phyloP scores from a whole-genome alignment of 2,797 vertebrate species.

The Pipistrellus kuhlii region DNA sequence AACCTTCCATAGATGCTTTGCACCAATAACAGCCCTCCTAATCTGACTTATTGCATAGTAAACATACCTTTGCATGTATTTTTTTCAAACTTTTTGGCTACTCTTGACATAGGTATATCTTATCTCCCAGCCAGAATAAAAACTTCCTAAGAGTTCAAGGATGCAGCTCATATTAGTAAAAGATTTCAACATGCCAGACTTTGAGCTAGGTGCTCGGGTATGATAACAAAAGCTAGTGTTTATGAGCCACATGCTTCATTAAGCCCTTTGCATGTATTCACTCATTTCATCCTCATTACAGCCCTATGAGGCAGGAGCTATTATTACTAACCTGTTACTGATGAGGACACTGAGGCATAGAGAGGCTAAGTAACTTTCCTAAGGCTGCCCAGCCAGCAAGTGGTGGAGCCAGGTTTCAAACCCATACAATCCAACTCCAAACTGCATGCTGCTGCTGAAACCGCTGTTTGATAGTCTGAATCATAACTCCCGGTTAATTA shows the following conservation, averaged over 20 bases:
- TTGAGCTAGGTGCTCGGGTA: neutral
- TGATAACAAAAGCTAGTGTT: neutral
- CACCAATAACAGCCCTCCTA: neutral
- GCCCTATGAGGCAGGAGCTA: neutral
- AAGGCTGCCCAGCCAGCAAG: neutral
- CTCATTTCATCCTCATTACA: neutral
- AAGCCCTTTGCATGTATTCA: neutral
- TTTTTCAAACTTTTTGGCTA: neutral
- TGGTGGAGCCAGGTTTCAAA: neutral
- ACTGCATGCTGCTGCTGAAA: neutral
- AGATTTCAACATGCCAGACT: neutral
- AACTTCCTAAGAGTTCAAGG: neutral
- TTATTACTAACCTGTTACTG: neutral
- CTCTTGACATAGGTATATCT: neutral
- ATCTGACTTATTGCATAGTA: neutral
- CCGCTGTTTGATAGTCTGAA: slow-evolving; percentile 27
- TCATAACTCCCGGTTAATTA: slow-evolving; percentile 65
- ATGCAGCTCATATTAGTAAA: neutral
- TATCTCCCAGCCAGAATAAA: slow-evolving; percentile 5
- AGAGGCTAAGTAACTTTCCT: neutral
- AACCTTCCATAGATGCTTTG: neutral
- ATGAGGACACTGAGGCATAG: slow-evolving; percentile 42
- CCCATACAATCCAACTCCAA: neutral
- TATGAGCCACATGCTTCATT: neutral
- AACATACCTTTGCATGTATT: neutral